Base-by-base conservation (phyloP, 2,888 invertebrate genomes). In the Imbricaverruca yamaguchii region DNA sequence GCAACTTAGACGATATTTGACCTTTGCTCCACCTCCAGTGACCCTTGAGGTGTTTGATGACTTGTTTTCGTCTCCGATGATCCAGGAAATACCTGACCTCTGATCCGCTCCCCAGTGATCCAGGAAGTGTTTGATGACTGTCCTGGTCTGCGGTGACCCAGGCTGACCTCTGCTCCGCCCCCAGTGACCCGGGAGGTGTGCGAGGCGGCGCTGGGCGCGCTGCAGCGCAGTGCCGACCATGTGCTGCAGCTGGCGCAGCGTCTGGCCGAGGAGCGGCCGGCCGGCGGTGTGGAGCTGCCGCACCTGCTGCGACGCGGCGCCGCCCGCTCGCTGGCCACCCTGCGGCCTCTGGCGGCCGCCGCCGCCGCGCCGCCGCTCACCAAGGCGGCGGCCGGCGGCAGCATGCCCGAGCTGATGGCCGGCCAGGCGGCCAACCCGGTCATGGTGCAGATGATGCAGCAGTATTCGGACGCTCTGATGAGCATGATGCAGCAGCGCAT, bases 401-500 rank as follows among this genome's bases (percentile, higher is more conserved):
- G 18, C 13, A n/a, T 8, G n/a, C 56, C 78, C 80, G 18, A 61
- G n/a, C 69, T 80, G n/a, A 21, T 15, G n/a, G 77, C 81, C 10
- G 77, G 74, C 15, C 57, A 55, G n/a, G 80, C 67, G 61, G 65
- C 81, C 53, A 81, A 84, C 74, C 84, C 85, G 10, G 80, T 83
- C 81, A 88, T 90, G 81, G 89, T 90, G 80, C 89, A 88, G 81
- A 89, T 91, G 87, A 90, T 91, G 89, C 90, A 91, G 84, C 91
- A 91, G 85, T 91, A 90, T 85, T 90, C 91, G 18, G 91, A 91
- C 83, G 87, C 90, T 85, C 86, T 91, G 77, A 86, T 91, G 81
- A 89, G 88, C 81, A 89, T 91, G 88, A 90, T 91, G 86, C 91
- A 91, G 85, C 90, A 91, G 85, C 89, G 90, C 85, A 90, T 91